Evolutionary conservation across 2,113 vertebrate genomes (phyloP).

Genomic region (Megaleporinus macrocephalus): DNA sequence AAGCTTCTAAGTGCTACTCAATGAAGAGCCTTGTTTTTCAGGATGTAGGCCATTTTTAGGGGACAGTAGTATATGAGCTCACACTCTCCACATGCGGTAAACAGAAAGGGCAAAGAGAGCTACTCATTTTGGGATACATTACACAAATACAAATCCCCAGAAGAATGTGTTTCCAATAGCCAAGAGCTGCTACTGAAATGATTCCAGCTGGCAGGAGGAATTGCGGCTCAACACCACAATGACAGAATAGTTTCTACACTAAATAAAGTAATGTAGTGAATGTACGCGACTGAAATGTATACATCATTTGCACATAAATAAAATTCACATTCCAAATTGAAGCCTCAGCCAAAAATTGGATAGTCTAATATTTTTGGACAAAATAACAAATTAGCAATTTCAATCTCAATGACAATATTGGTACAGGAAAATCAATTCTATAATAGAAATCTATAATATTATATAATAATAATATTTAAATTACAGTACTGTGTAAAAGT

Average conservation of each 20-base stretch:
- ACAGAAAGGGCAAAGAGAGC: background rate
- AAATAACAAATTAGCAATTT: no score
- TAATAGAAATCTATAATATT: no score
- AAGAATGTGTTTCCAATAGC: background rate
- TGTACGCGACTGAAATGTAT: background rate
- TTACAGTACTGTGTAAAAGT: no score
- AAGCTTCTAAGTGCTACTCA: slow-evolving; percentile 2
- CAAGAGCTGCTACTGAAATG: background rate
- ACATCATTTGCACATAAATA: background rate
- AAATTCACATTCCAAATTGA: no score
- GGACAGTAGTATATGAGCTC: background rate
- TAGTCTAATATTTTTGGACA: no score
- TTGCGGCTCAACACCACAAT: background rate
- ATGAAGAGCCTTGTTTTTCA: background rate
- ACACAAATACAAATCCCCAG: slow-evolving; percentile 2
- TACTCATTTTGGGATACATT: background rate
- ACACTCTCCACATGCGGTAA: slow-evolving; percentile 1
- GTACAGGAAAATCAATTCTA: no score
- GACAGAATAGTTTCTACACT: background rate
- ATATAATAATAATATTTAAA: no score
- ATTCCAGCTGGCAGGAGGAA: background rate
- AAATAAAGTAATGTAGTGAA: background rate
- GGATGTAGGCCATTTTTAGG: background rate
- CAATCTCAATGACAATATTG: no score
- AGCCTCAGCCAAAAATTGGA: no score